phyloP scores from a whole-genome alignment of 1,140 invertebrate species.

The Neoseiulus cucumeris region DNA sequence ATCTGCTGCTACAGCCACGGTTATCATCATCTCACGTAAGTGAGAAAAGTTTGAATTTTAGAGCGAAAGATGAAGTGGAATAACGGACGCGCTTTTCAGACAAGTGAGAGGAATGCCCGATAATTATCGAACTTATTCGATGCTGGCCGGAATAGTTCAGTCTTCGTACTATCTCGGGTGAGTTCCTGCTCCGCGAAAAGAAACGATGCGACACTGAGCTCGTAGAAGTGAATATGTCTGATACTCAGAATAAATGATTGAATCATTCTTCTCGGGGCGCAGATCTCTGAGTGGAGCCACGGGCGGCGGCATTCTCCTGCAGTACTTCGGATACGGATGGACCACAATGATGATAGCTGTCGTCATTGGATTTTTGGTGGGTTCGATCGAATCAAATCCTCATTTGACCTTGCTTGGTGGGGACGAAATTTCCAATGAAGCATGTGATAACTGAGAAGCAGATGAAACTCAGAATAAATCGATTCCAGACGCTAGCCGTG shows the following conservation, averaged over 20 bases:
- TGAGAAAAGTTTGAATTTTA: not conserved
- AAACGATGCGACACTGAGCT: too few species aligned
- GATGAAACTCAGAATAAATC: too few species aligned
- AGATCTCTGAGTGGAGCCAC: constrained; percentile 5
- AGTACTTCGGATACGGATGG: not conserved
- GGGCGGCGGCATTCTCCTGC: not conserved
- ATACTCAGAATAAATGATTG: too few species aligned
- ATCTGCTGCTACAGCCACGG: not conserved
- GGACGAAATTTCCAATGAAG: too few species aligned
- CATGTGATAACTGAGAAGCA: too few species aligned
- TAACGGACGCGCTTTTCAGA: not conserved
- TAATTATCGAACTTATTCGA: constrained; percentile 2
- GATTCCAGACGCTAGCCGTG: too few species aligned
- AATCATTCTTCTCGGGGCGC: not conserved
- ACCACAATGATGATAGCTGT: not conserved
- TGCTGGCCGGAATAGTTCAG: not conserved
- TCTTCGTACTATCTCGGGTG: not conserved
- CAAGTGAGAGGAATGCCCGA: not conserved
- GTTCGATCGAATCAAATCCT: not conserved
- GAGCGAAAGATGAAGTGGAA: too few species aligned
- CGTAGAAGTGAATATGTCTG: too few species aligned
- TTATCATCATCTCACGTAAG: not conserved
- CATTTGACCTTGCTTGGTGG: too few species aligned
- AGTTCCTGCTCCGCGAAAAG: not conserved
- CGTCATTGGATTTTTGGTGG: not conserved